Percentiles rank a stretch among this genome's conserved stretches.
Evolutionary conservation across 2,888 invertebrate species (phyloP).

Genomic region (Polydrusus cervinus): DNA sequence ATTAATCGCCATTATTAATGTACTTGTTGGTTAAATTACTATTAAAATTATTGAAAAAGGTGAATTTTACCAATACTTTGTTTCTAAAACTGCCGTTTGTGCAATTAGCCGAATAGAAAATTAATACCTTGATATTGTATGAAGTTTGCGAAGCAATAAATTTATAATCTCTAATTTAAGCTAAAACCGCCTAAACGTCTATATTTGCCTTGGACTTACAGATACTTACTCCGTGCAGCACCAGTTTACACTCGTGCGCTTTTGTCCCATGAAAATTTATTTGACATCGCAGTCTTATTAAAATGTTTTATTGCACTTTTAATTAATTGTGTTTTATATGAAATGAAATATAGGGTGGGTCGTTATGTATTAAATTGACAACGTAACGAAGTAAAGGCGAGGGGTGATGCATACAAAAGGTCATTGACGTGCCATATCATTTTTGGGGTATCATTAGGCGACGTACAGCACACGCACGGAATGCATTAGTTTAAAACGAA

Average conservation of each 20-base stretch:
- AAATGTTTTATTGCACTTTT: constrained; percentile 52
- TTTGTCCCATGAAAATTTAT: constrained; percentile 48
- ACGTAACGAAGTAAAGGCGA: constrained; percentile 34
- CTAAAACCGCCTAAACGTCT: constrained; percentile 6
- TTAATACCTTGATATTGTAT: too few relatives aligned
- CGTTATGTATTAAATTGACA: constrained; percentile 35
- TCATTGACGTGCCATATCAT: constrained; percentile 41
- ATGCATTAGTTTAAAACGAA: constrained; percentile 39
- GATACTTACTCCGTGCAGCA: constrained; percentile 21
- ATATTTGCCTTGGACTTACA: constrained; percentile 29
- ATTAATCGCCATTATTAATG: too few relatives aligned
- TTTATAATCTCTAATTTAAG: constrained; percentile 24
- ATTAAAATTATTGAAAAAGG: too few relatives aligned
- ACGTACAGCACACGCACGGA: constrained; percentile 32
- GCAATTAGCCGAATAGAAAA: too few relatives aligned
- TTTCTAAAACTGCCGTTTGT: too few relatives aligned
- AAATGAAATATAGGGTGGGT: constrained; percentile 44
- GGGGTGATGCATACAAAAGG: constrained; percentile 38
- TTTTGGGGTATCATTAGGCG: constrained; percentile 32
- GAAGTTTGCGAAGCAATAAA: too few relatives aligned
- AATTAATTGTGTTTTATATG: constrained; percentile 45
- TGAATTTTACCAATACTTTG: too few relatives aligned
- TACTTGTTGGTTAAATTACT: too few relatives aligned
- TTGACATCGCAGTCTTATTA: constrained; percentile 49
- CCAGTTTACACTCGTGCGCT: constrained; percentile 39